Conservation (phyloP, 2,113 vertebrate genomes). For the Gallinago jamesoni region DNA sequence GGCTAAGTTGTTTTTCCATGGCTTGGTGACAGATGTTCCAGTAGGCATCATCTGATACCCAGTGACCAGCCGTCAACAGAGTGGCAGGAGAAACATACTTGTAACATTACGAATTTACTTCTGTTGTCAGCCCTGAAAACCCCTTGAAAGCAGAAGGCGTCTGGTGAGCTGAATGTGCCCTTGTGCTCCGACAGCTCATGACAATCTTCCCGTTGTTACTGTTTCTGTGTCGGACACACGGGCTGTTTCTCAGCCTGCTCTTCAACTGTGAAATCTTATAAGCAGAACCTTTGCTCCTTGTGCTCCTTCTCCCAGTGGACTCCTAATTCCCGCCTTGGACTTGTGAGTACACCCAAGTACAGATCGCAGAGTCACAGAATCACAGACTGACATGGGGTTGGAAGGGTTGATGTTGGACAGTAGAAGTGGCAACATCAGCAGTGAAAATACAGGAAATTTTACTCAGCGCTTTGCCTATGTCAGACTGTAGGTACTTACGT, state of each 20-base stretch:
- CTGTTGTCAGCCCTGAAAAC: not conserved
- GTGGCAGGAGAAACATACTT: not conserved
- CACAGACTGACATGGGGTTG: too few species aligned
- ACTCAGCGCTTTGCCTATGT: not conserved
- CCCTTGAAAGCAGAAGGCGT: not conserved
- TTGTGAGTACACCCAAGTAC: not conserved
- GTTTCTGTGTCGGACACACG: not conserved
- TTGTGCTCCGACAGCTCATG: not conserved
- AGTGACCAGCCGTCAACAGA: not conserved
- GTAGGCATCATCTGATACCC: not conserved
- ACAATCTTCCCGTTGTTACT: not conserved
- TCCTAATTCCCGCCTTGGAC: not conserved
- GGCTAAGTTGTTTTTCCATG: not conserved
- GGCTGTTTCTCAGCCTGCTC: not conserved
- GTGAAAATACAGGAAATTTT: not conserved
- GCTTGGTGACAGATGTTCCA: not conserved
- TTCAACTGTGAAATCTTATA: not conserved
- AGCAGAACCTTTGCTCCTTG: not conserved
- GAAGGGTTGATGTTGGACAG: not conserved
- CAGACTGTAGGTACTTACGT: conserved; percentile 1
- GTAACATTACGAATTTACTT: not conserved
- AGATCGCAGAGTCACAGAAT: not conserved
- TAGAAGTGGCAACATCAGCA: not conserved
- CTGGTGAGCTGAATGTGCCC: not conserved
- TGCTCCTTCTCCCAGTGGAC: not conserved